Evolutionary conservation across 35 echinoderm and acorn worm genomes (phyloP).

Genomic region (Lytechinus variegatus): DNA sequence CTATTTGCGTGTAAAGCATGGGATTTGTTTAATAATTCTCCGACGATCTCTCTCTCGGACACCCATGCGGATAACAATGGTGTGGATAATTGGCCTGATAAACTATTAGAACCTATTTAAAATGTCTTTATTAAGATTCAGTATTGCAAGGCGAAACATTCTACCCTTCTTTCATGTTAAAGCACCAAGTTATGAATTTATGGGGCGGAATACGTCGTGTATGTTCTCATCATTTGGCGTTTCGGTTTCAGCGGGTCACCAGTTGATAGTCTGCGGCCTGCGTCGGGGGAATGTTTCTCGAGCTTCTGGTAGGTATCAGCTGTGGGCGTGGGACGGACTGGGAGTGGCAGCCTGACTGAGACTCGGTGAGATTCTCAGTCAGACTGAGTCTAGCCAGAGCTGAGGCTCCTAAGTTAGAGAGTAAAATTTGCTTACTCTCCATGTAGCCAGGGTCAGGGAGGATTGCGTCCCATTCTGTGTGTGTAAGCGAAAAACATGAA

Average conservation of each 20-base stretch:
- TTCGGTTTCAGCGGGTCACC: background rate
- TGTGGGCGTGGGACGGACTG: background rate
- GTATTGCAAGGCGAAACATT: background rate
- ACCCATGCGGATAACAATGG: background rate
- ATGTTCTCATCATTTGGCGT: background rate
- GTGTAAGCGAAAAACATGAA: no score
- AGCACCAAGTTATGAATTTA: background rate
- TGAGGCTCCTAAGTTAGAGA: no score
- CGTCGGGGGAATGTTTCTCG: slow-evolving; percentile 30
- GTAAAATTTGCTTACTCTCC: no score
- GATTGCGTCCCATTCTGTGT: no score
- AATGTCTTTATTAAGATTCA: background rate
- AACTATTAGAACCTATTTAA: background rate
- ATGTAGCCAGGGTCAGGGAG: no score
- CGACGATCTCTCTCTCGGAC: background rate
- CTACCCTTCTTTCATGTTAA: background rate
- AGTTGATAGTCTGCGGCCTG: background rate
- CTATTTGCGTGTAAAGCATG: background rate
- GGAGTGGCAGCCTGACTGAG: background rate
- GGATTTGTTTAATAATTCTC: background rate
- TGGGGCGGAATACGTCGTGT: background rate
- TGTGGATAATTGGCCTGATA: background rate
- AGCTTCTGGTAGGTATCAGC: background rate
- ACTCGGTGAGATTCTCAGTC: background rate
- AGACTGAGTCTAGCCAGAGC: background rate